Base-by-base conservation (phyloP, 2,888 invertebrate genomes). In the Trissonchulus sp. region DNA sequence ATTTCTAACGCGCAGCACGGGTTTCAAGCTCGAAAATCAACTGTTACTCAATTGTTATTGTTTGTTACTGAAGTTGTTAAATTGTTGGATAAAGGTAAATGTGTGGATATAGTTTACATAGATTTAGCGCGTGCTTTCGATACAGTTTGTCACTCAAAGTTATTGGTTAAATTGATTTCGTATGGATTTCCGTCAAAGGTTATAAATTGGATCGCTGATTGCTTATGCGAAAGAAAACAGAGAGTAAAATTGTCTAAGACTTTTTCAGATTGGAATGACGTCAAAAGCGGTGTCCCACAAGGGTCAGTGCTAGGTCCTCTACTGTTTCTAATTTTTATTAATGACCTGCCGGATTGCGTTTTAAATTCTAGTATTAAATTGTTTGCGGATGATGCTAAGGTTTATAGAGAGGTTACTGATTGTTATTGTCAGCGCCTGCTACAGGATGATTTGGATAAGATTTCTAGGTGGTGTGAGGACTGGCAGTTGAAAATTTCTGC, bases 351-450 rank as follows among this genome's bases (percentile, higher is more conserved):
- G 3, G 69, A 69, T 33, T 18, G 35, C 8, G 15, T 69, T 8
- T 15, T 48, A 48, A 48, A 48, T 48, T 48, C 48, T 48, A 34
- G 33, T 33, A 34, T 69, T 34, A 30, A 34, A 3, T 33, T 69
- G n/a, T 69, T 69, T 69, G 69, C 69, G 3, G 69, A 69, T 69
- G 69, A 69, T n/a, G 69, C 33, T 34, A 69, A 69, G 69, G 18
- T 34, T 8, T 48, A 48, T 48, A 48, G 48, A 23, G 48, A 48
- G 48, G 48, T 48, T 48, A 15, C 48, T 15, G 48, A 48, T 48
- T 8, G 8, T 48, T 15, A 48, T 48, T 8, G 8, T 15, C 48
- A 48, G 48, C 8, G 8, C 8, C 23, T 48, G 48, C 48, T 48
- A 48, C 48, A 48, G 48, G 48, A 48, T 8, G 48, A 48, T 48